Percentiles rank a stretch among this genome's conserved stretches.
These are phyloP conservation scores for Sialia sialis DNA, from an alignment of 2,113 vertebrate genomes.

Conservation along the genomic window DNA sequence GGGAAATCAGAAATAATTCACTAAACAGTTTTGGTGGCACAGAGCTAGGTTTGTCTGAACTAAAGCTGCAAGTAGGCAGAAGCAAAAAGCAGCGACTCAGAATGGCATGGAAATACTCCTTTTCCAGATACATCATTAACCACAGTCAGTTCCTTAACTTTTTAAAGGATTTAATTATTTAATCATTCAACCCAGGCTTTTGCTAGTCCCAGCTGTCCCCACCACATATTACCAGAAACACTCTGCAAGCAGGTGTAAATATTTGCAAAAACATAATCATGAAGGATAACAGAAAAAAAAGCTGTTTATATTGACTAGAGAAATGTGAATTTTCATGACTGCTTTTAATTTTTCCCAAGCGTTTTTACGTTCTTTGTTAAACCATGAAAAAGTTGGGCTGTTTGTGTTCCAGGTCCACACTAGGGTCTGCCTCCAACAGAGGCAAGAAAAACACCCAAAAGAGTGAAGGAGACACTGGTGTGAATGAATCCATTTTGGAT, in stretches of 20 bases:
- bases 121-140: neutral
- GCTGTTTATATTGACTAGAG: neutral
- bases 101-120: neutral
- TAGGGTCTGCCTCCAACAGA: neutral
- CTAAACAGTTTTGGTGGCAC: neutral
- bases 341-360: neutral
- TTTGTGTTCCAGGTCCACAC: neutral
- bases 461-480: neutral
- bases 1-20: neutral
- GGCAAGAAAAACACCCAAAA: neutral
- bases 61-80: neutral
- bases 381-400: neutral
- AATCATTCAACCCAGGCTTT: neutral
- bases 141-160: neutral
- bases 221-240: neutral
- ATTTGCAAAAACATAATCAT: neutral
- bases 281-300: neutral
- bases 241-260: neutral
- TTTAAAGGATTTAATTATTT: neutral
- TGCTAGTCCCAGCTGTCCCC: neutral
- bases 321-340: neutral
- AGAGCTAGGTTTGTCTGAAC: neutral
- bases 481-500: neutral
- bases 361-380: neutral
- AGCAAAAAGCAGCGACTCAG: neutral